Conservation (phyloP, 2,888 invertebrate species). For the Polymixis lichenea region DNA sequence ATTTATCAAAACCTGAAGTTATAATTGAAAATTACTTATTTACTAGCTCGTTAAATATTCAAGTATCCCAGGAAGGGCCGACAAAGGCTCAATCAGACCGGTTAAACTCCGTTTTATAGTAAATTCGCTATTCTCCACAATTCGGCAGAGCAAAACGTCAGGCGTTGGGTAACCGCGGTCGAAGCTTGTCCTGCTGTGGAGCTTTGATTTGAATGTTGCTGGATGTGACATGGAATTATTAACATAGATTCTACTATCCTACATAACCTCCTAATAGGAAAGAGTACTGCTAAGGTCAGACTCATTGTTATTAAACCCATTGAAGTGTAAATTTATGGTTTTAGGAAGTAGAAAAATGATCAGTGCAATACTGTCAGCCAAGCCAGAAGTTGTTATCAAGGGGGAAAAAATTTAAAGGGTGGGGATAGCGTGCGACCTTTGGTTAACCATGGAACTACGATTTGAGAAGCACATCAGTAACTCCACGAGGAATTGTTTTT, state of each 20-base stretch:
- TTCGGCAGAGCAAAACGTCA: slow-evolving; percentile 65
- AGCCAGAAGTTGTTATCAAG: no score
- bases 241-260: not conserved
- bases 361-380: no score
- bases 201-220: slow-evolving; percentile 31
- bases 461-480: no score
- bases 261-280: no score
- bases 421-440: no score
- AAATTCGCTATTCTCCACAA: slow-evolving; percentile 63
- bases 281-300: no score
- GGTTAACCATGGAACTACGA: no score
- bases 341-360: no score
- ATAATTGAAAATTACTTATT: slow-evolving; percentile 57
- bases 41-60: slow-evolving; percentile 33
- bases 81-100: slow-evolving; percentile 64
- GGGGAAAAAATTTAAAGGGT: no score
- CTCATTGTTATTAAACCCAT: no score
- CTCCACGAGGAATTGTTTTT: no score
- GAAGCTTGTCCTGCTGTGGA: slow-evolving; percentile 46
- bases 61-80: slow-evolving; percentile 23
- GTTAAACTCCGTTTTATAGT: slow-evolving; percentile 59
- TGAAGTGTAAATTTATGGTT: no score
- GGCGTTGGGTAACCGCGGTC: slow-evolving; percentile 65
- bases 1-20: slow-evolving; percentile 5
- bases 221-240: slow-evolving; percentile 34